Conservation (phyloP, 2,113 vertebrate species). For the Gavia stellata region DNA sequence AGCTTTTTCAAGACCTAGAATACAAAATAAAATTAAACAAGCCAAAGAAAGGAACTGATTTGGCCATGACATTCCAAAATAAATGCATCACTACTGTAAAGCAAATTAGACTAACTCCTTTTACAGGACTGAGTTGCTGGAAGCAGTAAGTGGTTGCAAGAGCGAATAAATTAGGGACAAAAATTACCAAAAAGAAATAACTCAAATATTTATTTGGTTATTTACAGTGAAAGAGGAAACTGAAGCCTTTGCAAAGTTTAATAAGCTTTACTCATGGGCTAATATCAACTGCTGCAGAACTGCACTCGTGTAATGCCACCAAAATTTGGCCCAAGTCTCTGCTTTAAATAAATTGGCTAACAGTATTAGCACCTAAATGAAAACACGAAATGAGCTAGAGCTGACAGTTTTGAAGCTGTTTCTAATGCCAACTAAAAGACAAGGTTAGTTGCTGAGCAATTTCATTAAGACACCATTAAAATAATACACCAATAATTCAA, state of each 20-base stretch:
- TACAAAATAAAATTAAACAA: background rate
- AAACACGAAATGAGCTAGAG: background rate
- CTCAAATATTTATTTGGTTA: background rate
- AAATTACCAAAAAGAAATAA: background rate
- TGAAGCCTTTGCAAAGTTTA: background rate
- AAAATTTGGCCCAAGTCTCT: background rate
- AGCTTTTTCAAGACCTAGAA: background rate
- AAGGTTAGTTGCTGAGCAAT: slow-evolving; percentile 42
- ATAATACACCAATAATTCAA: slow-evolving; percentile 39
- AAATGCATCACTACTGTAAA: background rate
- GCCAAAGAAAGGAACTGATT: background rate
- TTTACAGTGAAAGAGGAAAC: background rate
- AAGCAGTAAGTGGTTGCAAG: background rate
- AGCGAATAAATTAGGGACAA: background rate
- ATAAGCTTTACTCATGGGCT: background rate
- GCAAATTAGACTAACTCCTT: background rate
- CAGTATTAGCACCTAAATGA: background rate
- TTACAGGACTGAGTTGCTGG: background rate
- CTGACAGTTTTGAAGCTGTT: background rate
- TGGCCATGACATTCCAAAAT: background rate
- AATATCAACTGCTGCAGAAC: background rate
- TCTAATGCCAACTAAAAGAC: background rate
- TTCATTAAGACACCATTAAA: slow-evolving; percentile 46
- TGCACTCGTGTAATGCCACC: background rate
- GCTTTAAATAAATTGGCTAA: background rate